Evolutionary conservation across 1,140 invertebrate species (phyloP), one percentile per base, ranked within the genome.

Genomic region (Drosophila littoralis): DNA sequence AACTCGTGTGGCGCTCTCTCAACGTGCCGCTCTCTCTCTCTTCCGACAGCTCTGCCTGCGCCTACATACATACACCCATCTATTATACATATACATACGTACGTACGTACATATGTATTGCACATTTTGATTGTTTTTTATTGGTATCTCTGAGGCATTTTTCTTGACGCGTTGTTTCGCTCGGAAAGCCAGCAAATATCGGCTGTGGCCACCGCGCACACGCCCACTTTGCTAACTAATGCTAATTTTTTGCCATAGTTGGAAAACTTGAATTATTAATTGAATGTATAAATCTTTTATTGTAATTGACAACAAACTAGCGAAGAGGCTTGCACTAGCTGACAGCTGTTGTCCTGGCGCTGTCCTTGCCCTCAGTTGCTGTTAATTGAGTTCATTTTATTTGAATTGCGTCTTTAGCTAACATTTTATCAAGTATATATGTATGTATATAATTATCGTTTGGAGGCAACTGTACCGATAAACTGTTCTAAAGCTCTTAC

Each of bases 111-210:
- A 6, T 33, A 48, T 68, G 36, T 35, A 12, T 28, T 46, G 51
- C 28, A 57, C 32, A 36, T 17, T 36, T 36, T 57, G 42, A 57
- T 66, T 70, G 55, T 77, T 81, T 86, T 69, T 78, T 85, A 86
- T 85, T 78, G 82, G 78, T 81, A 63, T 84, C 65, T 81, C 68
- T 58, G 65, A 74, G 81, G 12, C 46, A 74, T 61, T 85, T 57
- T 52, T 50, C 46, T 54, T 52, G 52, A 13, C 51, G n/a, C 17
- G 38, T 61, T 67, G 46, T 67, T 63, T 45, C 57, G 28, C 13
- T 55, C 40, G 58, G 54, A 71, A 65, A 59, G 17, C 55, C 38
- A 77, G 13, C 76, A 69, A 84, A 68, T 77, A 64, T n/a, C 22
- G 2, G 22, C 36, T 52, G 78, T 35, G 60, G 45, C 64, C 57